phyloP scores from a whole-genome alignment of 2,888 invertebrate genomes.

The Pecten maximus region DNA sequence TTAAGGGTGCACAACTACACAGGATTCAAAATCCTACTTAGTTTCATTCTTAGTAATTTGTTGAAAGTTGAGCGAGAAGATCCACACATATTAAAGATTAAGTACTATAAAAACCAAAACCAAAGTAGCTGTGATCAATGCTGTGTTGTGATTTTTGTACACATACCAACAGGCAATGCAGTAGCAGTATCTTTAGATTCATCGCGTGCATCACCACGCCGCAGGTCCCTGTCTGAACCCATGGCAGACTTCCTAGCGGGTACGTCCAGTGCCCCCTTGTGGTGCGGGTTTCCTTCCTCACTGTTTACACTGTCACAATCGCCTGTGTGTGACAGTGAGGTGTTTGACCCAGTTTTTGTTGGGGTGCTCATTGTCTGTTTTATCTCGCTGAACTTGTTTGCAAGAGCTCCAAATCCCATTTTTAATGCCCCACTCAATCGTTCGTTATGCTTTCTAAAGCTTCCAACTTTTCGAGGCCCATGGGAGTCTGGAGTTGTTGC shows the following conservation, averaged over 20 bases:
- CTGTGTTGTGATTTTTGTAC: neutral
- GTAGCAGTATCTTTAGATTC: conserved; percentile 39
- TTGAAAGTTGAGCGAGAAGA: too few relatives aligned
- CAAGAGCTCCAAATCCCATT: conserved; percentile 72
- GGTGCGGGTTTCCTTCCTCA: neutral
- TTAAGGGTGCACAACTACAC: too few relatives aligned
- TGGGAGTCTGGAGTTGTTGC: conserved; percentile 53
- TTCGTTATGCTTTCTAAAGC: conserved; percentile 69
- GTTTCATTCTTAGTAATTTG: too few relatives aligned
- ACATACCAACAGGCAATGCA: conserved; percentile 7
- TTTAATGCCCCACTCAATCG: conserved; percentile 74
- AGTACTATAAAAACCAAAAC: too few relatives aligned
- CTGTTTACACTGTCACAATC: conserved; percentile 66
- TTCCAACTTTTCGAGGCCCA: conserved; percentile 59
- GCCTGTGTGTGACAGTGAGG: conserved; percentile 68
- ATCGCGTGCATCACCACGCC: conserved; percentile 59
- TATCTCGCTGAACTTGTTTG: conserved; percentile 76
- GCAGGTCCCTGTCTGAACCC: conserved; percentile 63
- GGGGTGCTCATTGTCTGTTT: conserved; percentile 79
- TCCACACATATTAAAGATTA: too few relatives aligned
- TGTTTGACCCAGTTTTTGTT: conserved; percentile 70
- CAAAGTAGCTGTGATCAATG: too few relatives aligned
- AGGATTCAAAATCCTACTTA: too few relatives aligned
- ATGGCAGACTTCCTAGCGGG: conserved; percentile 37
- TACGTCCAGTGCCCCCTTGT: neutral